A percentile compares a stretch with the other conserved stretches of the same genome.
These are phyloP conservation scores for Sula dactylatra DNA, from an alignment of 2,113 vertebrate species.

Conservation along the genomic window DNA sequence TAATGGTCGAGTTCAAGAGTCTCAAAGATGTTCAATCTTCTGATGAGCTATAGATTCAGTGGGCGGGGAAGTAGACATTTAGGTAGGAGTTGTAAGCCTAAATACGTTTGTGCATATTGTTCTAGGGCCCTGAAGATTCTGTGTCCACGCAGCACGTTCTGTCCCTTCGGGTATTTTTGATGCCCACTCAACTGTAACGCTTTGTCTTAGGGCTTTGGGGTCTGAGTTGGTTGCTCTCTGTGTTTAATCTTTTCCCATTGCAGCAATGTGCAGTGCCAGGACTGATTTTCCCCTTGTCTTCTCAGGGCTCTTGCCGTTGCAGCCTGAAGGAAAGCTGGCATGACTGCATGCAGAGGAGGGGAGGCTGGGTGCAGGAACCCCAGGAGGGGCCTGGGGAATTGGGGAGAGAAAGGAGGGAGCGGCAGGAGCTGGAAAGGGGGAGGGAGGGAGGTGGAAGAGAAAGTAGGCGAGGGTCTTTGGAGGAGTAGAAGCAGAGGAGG, in stretches of 20 bases:
- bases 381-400: neutral
- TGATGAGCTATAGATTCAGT: neutral
- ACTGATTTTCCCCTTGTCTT: neutral
- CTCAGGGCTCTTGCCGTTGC: neutral
- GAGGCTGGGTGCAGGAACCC: neutral
- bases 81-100: neutral
- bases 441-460: neutral
- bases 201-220: neutral
- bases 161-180: neutral
- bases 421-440: neutral
- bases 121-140: neutral
- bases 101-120: accelerated
- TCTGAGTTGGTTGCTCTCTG: neutral
- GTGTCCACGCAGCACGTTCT: neutral
- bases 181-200: neutral
- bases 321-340: neutral
- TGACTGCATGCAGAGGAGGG: accelerated
- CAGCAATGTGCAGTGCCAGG: neutral
- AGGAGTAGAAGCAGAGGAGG: neutral
- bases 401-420: neutral
- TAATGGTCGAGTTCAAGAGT: neutral
- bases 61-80: neutral
- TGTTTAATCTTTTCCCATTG: neutral
- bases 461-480: neutral
- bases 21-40: neutral